phyloP scores from a whole-genome alignment of 2,888 invertebrate genomes.

The Caenorhabditis sp. region DNA sequence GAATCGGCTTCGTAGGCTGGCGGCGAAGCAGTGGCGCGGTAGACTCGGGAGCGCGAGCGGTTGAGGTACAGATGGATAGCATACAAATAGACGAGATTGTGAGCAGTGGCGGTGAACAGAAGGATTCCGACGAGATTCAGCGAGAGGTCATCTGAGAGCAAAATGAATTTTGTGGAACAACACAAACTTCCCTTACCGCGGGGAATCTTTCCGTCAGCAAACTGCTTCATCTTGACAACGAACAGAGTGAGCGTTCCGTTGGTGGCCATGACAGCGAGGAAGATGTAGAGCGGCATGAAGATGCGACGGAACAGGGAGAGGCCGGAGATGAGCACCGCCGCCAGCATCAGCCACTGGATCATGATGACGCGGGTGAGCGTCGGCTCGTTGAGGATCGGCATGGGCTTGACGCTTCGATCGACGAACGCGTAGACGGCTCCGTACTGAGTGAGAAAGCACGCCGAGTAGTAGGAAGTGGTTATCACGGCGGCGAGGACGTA shows the following conservation, averaged over 20 bases:
- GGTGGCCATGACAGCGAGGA: conserved; percentile 49
- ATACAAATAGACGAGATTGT: conserved; percentile 50
- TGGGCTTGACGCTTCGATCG: neutral
- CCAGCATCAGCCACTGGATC: conserved; percentile 42
- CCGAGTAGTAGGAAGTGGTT: conserved; percentile 23
- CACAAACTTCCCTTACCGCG: neutral
- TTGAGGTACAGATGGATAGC: conserved; percentile 33
- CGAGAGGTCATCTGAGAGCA: conserved; percentile 41
- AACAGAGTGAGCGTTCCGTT: conserved; percentile 51
- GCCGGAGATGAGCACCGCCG: conserved; percentile 20
- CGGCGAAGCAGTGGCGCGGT: neutral
- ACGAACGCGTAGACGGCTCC: neutral
- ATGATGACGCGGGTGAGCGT: conserved; percentile 42
- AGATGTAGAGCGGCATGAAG: conserved; percentile 55
- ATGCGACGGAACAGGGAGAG: conserved; percentile 29
- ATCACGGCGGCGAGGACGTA: conserved; percentile 7
- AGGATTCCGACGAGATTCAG: conserved; percentile 41
- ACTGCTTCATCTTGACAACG: conserved; percentile 40
- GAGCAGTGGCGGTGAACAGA: conserved; percentile 27
- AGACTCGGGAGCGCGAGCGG: neutral
- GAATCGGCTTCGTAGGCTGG: neutral
- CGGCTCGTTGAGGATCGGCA: conserved; percentile 6
- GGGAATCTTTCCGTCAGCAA: conserved; percentile 23
- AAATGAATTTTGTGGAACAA: neutral
- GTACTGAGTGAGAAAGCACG: conserved; percentile 20